A percentile compares a stretch with the other conserved stretches of the same genome.
These are phyloP conservation scores for Stenoptilia bipunctidactyla DNA, from an alignment of 2,888 invertebrate species.

Conservation along the genomic window DNA sequence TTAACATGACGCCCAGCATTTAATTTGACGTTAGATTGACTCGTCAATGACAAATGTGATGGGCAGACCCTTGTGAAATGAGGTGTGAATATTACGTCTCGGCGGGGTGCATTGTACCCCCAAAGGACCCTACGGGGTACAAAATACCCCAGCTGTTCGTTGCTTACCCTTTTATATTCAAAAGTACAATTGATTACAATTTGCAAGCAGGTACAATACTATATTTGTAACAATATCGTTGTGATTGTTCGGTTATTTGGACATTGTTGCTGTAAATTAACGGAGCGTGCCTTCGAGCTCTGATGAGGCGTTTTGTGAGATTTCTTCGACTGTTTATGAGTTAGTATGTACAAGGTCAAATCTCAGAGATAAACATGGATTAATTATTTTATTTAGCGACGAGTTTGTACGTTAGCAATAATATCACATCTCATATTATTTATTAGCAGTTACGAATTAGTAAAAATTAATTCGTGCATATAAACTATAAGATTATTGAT, in stretches of 20 bases:
- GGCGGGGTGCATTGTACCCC: slow-evolving; percentile 32
- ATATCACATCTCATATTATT: too few species aligned
- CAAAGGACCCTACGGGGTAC: slow-evolving; percentile 25
- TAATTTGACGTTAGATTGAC: slow-evolving; percentile 35
- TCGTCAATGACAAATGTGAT: slow-evolving; percentile 40
- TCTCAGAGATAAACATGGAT: too few species aligned
- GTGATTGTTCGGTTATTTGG: slow-evolving; percentile 25
- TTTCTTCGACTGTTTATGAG: too few species aligned
- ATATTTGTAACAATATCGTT: slow-evolving; percentile 22
- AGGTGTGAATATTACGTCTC: slow-evolving; percentile 69
- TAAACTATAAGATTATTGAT: too few species aligned
- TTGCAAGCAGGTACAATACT: slow-evolving; percentile 41
- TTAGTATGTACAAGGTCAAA: too few species aligned
- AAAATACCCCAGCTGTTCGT: slow-evolving; percentile 47
- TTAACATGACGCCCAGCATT: slow-evolving; percentile 23
- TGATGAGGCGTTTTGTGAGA: not conserved
- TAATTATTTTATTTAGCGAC: too few species aligned
- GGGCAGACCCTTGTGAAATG: slow-evolving; percentile 50
- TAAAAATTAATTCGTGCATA: too few species aligned
- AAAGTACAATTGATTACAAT: slow-evolving; percentile 42
- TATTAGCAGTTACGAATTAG: too few species aligned
- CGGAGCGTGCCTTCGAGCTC: slow-evolving; percentile 25
- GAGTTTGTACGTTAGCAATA: too few species aligned
- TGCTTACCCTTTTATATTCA: slow-evolving; percentile 34
- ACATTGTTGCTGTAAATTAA: slow-evolving; percentile 29